Conservation (phyloP, 37 sponge, comb jelly and placozoan species). For the Aplysina aerophoba region DNA sequence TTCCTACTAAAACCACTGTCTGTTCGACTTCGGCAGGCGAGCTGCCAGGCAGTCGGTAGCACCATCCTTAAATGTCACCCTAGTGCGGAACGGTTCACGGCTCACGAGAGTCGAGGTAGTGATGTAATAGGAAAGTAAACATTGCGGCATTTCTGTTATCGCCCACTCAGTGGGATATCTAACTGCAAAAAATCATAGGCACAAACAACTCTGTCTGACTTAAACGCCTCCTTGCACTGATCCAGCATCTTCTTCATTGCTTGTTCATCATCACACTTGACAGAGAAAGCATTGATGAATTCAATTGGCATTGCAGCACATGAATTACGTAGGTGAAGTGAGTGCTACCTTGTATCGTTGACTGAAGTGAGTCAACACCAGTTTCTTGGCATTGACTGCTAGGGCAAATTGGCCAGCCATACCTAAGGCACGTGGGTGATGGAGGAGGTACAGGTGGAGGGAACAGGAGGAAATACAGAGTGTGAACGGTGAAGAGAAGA, state of each 20-base stretch:
- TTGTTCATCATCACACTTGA: background rate
- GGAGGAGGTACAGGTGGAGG: no score
- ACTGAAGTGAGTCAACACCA: conserved; percentile 89
- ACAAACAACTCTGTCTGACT: background rate
- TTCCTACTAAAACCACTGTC: no score
- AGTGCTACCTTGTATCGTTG: conserved; percentile 72
- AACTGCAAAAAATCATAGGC: conserved; percentile 1
- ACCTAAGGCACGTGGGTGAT: conserved; percentile 17
- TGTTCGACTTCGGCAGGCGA: no score
- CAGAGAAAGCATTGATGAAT: background rate
- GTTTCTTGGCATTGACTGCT: conserved; percentile 46
- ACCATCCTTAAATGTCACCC: no score
- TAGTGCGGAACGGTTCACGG: no score
- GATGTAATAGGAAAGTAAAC: no score
- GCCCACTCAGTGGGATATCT: background rate
- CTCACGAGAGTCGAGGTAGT: no score
- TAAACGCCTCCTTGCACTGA: background rate
- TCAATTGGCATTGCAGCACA: no score
- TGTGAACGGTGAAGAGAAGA: no score
- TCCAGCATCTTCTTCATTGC: conserved; percentile 1
- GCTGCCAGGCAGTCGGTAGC: no score
- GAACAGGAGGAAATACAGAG: no score
- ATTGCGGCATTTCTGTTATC: no score
- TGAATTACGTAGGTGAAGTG: background rate
- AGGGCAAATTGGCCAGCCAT: conserved; percentile 85